A percentile compares a stretch with the other conserved stretches of the same genome.
phyloP scores from a whole-genome alignment of 2,888 invertebrate species.

The Dicycla oo region DNA sequence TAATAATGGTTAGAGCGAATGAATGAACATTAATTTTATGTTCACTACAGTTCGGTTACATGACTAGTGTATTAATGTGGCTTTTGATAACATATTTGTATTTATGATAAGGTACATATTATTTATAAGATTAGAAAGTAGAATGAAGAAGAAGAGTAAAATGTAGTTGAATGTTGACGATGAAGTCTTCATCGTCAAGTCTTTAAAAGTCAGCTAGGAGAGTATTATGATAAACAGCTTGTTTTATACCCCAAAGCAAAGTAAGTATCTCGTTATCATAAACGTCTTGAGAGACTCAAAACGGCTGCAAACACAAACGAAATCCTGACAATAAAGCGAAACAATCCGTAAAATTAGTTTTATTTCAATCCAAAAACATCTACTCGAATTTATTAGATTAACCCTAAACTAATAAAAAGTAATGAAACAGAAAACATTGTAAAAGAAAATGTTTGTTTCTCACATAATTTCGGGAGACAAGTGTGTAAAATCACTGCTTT shows the following conservation, averaged over 20 bases:
- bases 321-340: conserved; percentile 40
- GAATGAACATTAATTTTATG: conserved; percentile 21
- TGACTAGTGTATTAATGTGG: conserved; percentile 1
- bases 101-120: neutral
- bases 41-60: conserved; percentile 15
- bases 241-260: conserved; percentile 11
- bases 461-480: conserved; percentile 67
- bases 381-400: conserved; percentile 42
- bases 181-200: no score
- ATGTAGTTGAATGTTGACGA: neutral
- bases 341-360: conserved; percentile 59
- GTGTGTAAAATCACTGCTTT: conserved; percentile 67
- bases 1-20: conserved; percentile 8
- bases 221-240: conserved; percentile 1
- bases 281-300: conserved; percentile 25
- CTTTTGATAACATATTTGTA: conserved; percentile 13
- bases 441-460: conserved; percentile 61
- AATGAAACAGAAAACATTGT: conserved; percentile 61
- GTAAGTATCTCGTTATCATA: conserved; percentile 17
- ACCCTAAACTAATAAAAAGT: conserved; percentile 61
- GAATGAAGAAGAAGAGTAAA: no score
- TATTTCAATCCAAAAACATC: conserved; percentile 52
- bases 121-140: neutral
- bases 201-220: neutral
- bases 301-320: conserved; percentile 41